phyloP scores from a whole-genome alignment of 2,888 invertebrate genomes.

The Aricia artaxerxes region DNA sequence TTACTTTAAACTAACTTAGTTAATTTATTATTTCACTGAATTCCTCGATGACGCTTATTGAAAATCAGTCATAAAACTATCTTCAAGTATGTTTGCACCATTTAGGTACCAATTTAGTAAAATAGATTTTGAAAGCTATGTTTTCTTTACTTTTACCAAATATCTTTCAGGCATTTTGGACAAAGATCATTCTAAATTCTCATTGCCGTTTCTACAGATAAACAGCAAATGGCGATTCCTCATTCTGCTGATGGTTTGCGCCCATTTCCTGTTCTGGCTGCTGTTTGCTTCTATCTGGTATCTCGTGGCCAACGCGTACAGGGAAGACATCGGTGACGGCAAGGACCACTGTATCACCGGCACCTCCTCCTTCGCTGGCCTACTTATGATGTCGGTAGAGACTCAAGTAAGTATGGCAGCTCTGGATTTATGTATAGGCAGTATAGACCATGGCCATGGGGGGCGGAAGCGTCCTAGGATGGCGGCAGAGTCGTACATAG shows the following conservation, averaged over 20 bases:
- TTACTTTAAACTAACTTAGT: too few species aligned
- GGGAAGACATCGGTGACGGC: constrained; percentile 88
- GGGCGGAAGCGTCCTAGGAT: too few species aligned
- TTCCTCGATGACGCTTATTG: not conserved
- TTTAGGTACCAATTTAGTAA: too few species aligned
- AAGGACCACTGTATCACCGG: constrained; percentile 82
- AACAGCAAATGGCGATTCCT: constrained; percentile 88
- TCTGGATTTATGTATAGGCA: too few species aligned
- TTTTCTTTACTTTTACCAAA: too few species aligned
- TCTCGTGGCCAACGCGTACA: constrained; percentile 84
- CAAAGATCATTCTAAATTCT: not conserved
- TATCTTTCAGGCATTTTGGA: too few species aligned
- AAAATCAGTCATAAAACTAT: too few species aligned
- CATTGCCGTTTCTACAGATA: constrained; percentile 59
- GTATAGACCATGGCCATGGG: too few species aligned
- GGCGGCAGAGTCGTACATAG: too few species aligned
- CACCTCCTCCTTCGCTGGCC: constrained; percentile 81
- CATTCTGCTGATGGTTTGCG: constrained; percentile 80
- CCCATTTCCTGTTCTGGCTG: constrained; percentile 88
- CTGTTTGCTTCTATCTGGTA: constrained; percentile 90
- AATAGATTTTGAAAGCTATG: too few species aligned
- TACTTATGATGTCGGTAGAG: constrained; percentile 92
- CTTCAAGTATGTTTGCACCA: too few species aligned
- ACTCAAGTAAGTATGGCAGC: constrained; percentile 82
- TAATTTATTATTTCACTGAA: too few species aligned